These are phyloP conservation scores for Agrotis ipsilon DNA, from an alignment of 2,888 invertebrate species.

Conservation along the genomic window DNA sequence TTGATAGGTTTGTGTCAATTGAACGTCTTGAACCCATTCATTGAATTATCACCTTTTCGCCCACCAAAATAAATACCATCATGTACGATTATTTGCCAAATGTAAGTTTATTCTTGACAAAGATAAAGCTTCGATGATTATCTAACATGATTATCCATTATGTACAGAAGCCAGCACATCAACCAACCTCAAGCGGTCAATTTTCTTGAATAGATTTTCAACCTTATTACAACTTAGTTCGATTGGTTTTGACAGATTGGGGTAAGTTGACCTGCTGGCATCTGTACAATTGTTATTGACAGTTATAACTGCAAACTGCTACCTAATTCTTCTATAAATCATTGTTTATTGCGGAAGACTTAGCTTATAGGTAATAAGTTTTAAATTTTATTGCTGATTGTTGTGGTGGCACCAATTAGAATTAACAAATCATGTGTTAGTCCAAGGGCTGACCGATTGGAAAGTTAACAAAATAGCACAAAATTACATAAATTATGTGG, in stretches of 20 bases:
- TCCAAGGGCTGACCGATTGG: not conserved
- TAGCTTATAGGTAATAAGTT: not conserved
- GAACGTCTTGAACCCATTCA: not conserved
- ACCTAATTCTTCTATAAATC: slow-evolving; percentile 4
- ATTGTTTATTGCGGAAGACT: not conserved
- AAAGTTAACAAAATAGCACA: slow-evolving; percentile 12
- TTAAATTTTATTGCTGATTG: not conserved
- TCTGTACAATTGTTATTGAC: not conserved
- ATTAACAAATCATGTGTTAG: not conserved
- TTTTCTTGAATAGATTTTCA: no score
- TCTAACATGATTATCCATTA: not conserved
- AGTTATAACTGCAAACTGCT: not conserved
- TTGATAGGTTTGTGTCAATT: not conserved
- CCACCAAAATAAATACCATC: slow-evolving; percentile 19
- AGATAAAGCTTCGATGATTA: not conserved
- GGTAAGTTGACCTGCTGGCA: no score
- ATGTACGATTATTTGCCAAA: not conserved
- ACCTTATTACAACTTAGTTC: no score
- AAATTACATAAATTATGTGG: slow-evolving; percentile 25
- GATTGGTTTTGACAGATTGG: no score
- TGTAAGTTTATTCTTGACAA: slow-evolving; percentile 17
- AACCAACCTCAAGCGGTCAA: no score
- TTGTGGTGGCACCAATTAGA: slow-evolving; percentile 1
- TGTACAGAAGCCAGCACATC: not conserved
- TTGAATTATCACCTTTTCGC: slow-evolving; percentile 7